Percentiles rank a stretch among this genome's conserved stretches.
Conservation (phyloP, 1,140 invertebrate species). For the Whitmania pigra region DNA sequence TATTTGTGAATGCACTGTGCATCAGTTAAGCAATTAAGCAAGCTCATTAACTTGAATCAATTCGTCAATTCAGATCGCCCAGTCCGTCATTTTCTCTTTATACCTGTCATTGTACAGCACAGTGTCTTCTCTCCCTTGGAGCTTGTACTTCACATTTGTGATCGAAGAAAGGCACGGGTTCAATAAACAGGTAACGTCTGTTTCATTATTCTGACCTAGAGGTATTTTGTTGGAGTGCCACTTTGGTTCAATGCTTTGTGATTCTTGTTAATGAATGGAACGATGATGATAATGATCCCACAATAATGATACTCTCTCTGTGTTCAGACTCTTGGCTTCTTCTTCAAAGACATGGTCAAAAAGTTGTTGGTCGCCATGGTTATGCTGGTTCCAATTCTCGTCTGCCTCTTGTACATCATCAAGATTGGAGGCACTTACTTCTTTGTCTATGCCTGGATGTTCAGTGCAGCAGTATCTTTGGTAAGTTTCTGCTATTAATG, state of each 20-base stretch:
- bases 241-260: not conserved
- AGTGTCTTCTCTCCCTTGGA: constrained; percentile 67
- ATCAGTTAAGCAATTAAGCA: not conserved
- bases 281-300: not conserved
- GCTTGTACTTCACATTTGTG: constrained; percentile 80
- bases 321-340: constrained; percentile 71
- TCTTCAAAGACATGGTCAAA: constrained; percentile 83
- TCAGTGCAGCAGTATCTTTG: constrained; percentile 57
- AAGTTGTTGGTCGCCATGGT: constrained; percentile 65
- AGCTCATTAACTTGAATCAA: not conserved
- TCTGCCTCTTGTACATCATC: constrained; percentile 73
- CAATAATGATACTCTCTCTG: constrained; percentile 25
- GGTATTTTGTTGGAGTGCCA: not conserved
- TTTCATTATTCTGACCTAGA: constrained; percentile 5
- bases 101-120: constrained; percentile 57
- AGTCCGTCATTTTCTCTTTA: constrained; percentile 61
- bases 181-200: constrained; percentile 67
- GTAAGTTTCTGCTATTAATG: constrained; percentile 33
- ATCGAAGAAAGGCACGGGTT: constrained; percentile 94
- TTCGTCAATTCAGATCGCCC: constrained; percentile 32
- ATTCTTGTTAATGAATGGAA: not conserved
- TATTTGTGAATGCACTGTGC: not conserved
- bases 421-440: constrained; percentile 68
- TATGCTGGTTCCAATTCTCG: constrained; percentile 65
- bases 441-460: constrained; percentile 87